Evolutionary conservation across 2,797 vertebrate species (phyloP), one percentile per base, ranked within the genome.

Genomic region (Acanthurus tractus): DNA sequence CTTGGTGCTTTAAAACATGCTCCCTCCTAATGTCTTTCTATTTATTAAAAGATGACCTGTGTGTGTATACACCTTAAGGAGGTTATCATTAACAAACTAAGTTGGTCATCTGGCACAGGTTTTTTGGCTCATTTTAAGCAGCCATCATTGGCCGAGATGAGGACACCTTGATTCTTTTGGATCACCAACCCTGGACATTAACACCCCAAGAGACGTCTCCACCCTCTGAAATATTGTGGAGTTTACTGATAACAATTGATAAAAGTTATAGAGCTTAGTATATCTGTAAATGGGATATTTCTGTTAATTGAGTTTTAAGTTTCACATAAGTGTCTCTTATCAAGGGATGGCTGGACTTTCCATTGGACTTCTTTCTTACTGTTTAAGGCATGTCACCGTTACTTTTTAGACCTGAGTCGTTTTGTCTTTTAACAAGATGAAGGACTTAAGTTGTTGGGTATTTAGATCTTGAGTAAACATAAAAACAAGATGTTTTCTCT

Each of bases 91-190:
- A 59, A 79, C 55, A 79, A 48, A 48, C 65, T 55, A 55, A 75
- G 54, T 82, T 45, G 1, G 4, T 73, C 77, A 82, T 78, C 63
- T 29, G 15, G 4, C 14, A 36, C 58, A 65, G 15, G 11, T 23
- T 22, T 20, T 78, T 58, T 23, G 57, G 46, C 71, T 78, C 42
- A 42, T 86, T 86, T 69, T 34, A 58, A 76, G 73, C 65, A 42
- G 55, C 40, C 63, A 15, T 63, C 44, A 73, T 61, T 79, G 77
- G 53, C 45, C 46, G 54, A 38, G 78, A 71, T 75, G 56, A 67
- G 38, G 38, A 42, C 12, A 0, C 36, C 38, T 63, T n/a, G 0
- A 8, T n/a, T 20, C 29, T 76, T 61, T 40, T 76, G 67, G 29
- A 81, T 78, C 59, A 63, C 54, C 63, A 44, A 20, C 13, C 2